These are phyloP conservation scores for Meteorus cinctellus DNA, from an alignment of 2,888 invertebrate species.

Conservation along the genomic window DNA sequence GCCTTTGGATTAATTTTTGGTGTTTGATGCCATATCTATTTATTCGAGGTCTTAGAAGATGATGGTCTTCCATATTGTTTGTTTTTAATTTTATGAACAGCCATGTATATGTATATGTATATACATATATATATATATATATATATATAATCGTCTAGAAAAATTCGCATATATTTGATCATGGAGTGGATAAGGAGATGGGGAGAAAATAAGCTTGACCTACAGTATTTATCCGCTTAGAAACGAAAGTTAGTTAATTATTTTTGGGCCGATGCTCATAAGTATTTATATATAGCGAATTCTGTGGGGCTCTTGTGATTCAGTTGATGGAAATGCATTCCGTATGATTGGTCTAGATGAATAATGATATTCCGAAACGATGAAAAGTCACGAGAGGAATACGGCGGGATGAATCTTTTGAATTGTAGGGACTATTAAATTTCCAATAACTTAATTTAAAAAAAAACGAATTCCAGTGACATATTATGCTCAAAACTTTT, in stretches of 20 bases:
- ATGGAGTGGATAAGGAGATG: not conserved
- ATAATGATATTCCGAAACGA: too few relatives aligned
- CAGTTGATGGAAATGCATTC: not conserved
- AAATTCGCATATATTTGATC: not conserved
- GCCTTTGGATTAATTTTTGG: not conserved
- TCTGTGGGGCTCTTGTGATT: not conserved
- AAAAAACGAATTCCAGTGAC: too few relatives aligned
- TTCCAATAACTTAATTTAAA: too few relatives aligned
- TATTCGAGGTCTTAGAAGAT: conserved; percentile 13
- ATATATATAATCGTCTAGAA: not conserved
- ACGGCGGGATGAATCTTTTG: too few relatives aligned
- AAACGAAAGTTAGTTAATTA: conserved; percentile 27
- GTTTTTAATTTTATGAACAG: conserved; percentile 19
- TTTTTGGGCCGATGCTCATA: conserved; percentile 46
- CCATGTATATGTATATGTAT: conserved; percentile 1
- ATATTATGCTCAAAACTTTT: too few relatives aligned
- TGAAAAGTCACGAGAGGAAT: too few relatives aligned
- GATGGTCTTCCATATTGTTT: conserved; percentile 5
- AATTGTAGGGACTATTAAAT: too few relatives aligned
- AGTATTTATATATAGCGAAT: conserved; percentile 28
- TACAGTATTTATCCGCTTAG: conserved; percentile 27
- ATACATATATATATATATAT: not conserved
- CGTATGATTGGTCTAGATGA: too few relatives aligned
- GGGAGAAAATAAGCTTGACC: conserved; percentile 29
- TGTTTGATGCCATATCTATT: conserved; percentile 28